Evolutionary conservation across 2,113 vertebrate species (phyloP).

Genomic region (Hucho hucho): DNA sequence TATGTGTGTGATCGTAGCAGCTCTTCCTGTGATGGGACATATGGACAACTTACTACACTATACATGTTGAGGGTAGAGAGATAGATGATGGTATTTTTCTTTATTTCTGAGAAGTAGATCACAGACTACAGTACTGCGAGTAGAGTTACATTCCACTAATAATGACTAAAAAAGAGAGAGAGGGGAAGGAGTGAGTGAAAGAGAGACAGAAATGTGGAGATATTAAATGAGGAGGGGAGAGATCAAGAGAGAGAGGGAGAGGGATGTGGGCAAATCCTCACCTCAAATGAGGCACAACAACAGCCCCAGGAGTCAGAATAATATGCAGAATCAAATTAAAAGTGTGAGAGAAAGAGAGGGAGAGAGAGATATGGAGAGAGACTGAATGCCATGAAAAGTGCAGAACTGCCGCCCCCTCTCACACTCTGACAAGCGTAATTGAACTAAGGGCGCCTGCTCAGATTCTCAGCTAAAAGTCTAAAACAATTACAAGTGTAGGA

Average conservation of each 20-base stretch:
- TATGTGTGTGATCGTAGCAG: too few species aligned
- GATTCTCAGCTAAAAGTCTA: constrained; percentile 54
- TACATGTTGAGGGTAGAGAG: too few species aligned
- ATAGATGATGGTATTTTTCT: too few species aligned
- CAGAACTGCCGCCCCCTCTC: constrained; percentile 5
- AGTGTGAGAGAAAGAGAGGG: constrained; percentile 1
- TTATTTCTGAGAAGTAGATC: too few species aligned
- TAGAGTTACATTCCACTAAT: background rate
- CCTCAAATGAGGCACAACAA: constrained; percentile 51
- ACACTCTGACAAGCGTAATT: constrained; percentile 51
- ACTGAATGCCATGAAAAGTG: background rate
- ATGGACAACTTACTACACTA: too few species aligned
- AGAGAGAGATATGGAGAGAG: background rate
- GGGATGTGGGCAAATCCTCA: constrained; percentile 32
- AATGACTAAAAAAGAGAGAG: constrained; percentile 1
- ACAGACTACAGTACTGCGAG: too few species aligned
- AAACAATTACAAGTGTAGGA: constrained; percentile 62
- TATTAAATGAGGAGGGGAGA: background rate
- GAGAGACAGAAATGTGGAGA: constrained; percentile 7
- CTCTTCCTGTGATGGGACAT: too few species aligned
- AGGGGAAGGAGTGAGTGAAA: constrained; percentile 7
- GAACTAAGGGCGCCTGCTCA: constrained; percentile 45
- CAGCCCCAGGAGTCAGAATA: constrained; percentile 53
- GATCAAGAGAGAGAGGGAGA: constrained; percentile 1
- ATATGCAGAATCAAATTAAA: constrained; percentile 42